A percentile compares a stretch with the other conserved stretches of the same genome.
Evolutionary conservation across 2,888 invertebrate genomes (phyloP).

Genomic region (Nycteola revayana): DNA sequence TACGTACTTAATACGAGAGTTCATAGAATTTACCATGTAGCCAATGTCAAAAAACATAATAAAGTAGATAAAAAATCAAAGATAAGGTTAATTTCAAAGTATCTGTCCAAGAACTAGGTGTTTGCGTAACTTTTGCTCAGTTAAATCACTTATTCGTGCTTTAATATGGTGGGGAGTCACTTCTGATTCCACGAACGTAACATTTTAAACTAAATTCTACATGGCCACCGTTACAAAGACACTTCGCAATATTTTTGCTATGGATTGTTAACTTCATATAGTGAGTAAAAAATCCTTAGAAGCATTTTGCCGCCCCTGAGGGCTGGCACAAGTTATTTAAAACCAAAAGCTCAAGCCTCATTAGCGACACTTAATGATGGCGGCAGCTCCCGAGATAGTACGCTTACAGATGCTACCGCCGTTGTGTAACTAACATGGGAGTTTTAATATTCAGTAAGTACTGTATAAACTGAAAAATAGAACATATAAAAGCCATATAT

Average conservation of each 20-base stretch:
- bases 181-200: constrained; percentile 9
- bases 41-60: constrained; percentile 47
- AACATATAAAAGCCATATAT: constrained; percentile 13
- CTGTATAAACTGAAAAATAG: constrained; percentile 13
- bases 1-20: constrained; percentile 63
- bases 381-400: constrained; percentile 61
- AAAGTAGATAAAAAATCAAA: constrained; percentile 38
- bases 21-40: constrained; percentile 66
- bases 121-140: constrained; percentile 36
- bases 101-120: constrained; percentile 27
- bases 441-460: constrained; percentile 19
- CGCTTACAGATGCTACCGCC: constrained; percentile 54
- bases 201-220: constrained; percentile 31
- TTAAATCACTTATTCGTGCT: too few species aligned
- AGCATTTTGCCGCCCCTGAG: constrained; percentile 62
- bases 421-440: constrained; percentile 42
- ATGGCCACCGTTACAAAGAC: constrained; percentile 58
- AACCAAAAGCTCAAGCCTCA: constrained; percentile 78
- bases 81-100: constrained; percentile 41
- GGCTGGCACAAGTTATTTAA: constrained; percentile 71
- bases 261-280: constrained; percentile 66
- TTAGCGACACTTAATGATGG: constrained; percentile 79
- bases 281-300: constrained; percentile 67
- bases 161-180: constrained; percentile 15
- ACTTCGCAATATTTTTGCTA: constrained; percentile 57